Evolutionary conservation across 2,888 invertebrate species (phyloP), one percentile per base, ranked within the genome.

Genomic region (Heteropelma amictum): DNA sequence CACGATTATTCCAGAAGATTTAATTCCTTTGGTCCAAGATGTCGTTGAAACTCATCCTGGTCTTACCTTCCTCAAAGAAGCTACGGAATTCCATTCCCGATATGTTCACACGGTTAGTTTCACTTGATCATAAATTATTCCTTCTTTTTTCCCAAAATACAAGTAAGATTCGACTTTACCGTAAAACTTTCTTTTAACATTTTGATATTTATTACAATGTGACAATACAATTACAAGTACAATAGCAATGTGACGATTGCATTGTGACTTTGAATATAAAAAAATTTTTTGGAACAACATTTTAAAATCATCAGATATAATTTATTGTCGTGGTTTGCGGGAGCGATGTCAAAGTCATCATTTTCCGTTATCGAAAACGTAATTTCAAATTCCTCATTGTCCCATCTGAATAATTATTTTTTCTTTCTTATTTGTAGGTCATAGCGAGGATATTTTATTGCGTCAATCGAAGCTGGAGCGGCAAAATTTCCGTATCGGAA

Each of bases 11-110:
- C 96, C 97, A 0, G 97, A 98, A 86, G 98, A 99, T 90, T 95
- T 99, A 89, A 95, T 97, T 86, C 95, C 97, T 19, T 90, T 98
- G 81, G 95, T 98, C 61, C 97, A 98, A 91, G 98, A 99, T 89
- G 97, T 99, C n/a, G 98, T 99, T 42, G 98, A 99, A 89, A 97
- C 97, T 6, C 98, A 99, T 91, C 98, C 98, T 0, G 99, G 99
- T 51, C 93, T 99, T 80, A 96, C 96, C 77, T 99, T 99, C 92
- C 93, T 99, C 71, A 97, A 98, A 89, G 98, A 98, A 89, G 98
- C 99, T 72, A 96, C 96, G 0, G 99, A 99, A 91, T 99, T 99
- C 91, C 99, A 99, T 92, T 98, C 98, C 76, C 94, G 98, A 92
- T 99, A 99, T 89, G 96, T 99, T 82, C 98, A 98, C 90, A 99